Evolutionary conservation across 1,140 invertebrate genomes (phyloP), one percentile per base, ranked within the genome.

Genomic region (Tetramorium alpestre): DNA sequence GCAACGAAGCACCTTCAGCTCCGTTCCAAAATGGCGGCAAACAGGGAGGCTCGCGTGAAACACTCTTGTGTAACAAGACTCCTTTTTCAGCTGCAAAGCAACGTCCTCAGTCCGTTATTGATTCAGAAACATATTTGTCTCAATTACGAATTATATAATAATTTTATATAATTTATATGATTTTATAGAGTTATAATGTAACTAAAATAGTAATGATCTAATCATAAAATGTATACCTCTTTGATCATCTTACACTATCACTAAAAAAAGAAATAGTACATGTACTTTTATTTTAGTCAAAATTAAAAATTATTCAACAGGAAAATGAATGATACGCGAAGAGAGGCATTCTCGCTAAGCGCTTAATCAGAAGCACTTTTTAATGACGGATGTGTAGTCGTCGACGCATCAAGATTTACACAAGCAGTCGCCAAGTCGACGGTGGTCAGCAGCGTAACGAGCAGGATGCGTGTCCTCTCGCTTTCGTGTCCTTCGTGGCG

Each of bases 1-100:
- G 72, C 67, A 80, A 49, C 49, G 65, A 69, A 58, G 65, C 67
- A 51, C 60, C 80, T 88, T 85, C 64, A 70, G 58, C 58, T 80
- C 47, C 80, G 84, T 87, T 65, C 76, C 86, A 93, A 93, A 92
- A 93, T 93, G 92, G 92, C 90, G 92, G 25, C 25, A 60, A 56
- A 58, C 54, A 60, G 25, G 28, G 11, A 41, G 41, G 25, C 25
- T 72, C 51, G 41, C 47, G 22, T 25, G 6, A 62, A 49, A 38
- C n/a, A 33, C 28, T 47, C 44, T 75, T 67, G 65, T 47, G 22
- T 47, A 75, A 47, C 18, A 73, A 60, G 67, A 49, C 13, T 33
- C 18, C 10, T 84, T 51, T 22, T 18, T 73, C n/a, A 8, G 3
- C 49, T 25, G 28, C n/a, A 54, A 54, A 69, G 16, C 18, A 69